These are phyloP conservation scores for Tachina fera DNA, from an alignment of 2,888 invertebrate species.

Conservation along the genomic window DNA sequence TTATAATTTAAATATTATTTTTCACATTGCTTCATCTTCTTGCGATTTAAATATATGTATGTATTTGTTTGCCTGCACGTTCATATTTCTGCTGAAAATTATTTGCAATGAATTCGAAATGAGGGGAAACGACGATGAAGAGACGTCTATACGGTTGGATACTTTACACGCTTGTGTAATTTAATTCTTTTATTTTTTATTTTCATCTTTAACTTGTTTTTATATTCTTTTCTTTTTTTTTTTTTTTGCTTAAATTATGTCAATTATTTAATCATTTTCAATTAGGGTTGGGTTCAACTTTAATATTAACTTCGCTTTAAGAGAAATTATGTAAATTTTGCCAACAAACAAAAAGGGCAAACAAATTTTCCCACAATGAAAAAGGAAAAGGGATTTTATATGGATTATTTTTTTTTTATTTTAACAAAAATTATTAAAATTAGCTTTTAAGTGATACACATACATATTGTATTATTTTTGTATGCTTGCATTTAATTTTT, in stretches of 20 bases:
- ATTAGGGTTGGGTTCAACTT: slow-evolving; percentile 40
- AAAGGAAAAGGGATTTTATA: background rate
- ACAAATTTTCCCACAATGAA: slow-evolving; percentile 8
- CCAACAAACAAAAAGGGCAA: background rate
- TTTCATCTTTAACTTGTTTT: background rate
- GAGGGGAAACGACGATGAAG: background rate
- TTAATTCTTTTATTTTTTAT: background rate
- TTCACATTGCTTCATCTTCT: slow-evolving; percentile 33
- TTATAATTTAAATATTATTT: slow-evolving; percentile 25
- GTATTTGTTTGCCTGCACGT: background rate
- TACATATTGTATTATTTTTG: too few relatives aligned
- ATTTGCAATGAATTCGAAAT: slow-evolving; percentile 7
- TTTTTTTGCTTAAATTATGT: slow-evolving; percentile 60
- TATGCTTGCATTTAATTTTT: background rate
- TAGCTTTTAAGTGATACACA: too few relatives aligned
- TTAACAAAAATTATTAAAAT: too few relatives aligned
- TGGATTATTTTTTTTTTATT: too few relatives aligned
- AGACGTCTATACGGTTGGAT: background rate
- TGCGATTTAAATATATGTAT: background rate
- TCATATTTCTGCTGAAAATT: slow-evolving; percentile 15
- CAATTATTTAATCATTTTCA: slow-evolving; percentile 65
- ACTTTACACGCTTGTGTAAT: slow-evolving; percentile 41
- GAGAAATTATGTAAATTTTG: slow-evolving; percentile 13
- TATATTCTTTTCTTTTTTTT: background rate
- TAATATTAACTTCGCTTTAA: slow-evolving; percentile 11